These are phyloP conservation scores for Eidolon dupreanum DNA, from an alignment of 2,797 vertebrate genomes.

Conservation along the genomic window DNA sequence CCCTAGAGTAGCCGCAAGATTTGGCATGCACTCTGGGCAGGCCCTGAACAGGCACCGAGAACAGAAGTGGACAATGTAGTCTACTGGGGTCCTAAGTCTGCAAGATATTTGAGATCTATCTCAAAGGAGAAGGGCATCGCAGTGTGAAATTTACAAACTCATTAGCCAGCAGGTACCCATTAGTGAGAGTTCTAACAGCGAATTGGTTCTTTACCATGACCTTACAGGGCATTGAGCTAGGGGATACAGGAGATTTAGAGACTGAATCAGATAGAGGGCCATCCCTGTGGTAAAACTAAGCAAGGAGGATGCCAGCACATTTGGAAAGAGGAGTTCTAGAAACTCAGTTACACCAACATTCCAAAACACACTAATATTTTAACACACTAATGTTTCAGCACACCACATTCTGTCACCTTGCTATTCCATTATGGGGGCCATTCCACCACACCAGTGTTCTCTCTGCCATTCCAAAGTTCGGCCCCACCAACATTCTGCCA, in stretches of 20 bases:
- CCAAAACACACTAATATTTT: constrained; percentile 23
- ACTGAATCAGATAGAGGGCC: neutral
- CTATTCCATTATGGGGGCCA: neutral
- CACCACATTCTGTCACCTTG: neutral
- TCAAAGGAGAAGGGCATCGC: neutral
- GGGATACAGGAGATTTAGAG: neutral
- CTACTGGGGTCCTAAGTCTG: neutral
- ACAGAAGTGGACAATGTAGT: neutral
- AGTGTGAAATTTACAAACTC: neutral
- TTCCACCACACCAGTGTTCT: neutral
- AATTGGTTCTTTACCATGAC: neutral
- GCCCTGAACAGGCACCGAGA: neutral
- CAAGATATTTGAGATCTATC: neutral
- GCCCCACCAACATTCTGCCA: neutral
- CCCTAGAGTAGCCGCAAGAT: neutral
- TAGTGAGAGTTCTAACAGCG: neutral
- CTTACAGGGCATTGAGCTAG: neutral
- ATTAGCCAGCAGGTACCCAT: neutral
- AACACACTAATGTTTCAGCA: neutral
- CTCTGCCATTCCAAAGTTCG: neutral
- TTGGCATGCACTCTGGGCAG: neutral
- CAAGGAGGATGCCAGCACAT: neutral
- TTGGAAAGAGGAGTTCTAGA: neutral
- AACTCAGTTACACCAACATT: constrained; percentile 7
- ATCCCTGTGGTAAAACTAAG: neutral